These are phyloP conservation scores for Pristionchus entomophagus DNA, from an alignment of 2,888 invertebrate genomes.

Conservation along the genomic window DNA sequence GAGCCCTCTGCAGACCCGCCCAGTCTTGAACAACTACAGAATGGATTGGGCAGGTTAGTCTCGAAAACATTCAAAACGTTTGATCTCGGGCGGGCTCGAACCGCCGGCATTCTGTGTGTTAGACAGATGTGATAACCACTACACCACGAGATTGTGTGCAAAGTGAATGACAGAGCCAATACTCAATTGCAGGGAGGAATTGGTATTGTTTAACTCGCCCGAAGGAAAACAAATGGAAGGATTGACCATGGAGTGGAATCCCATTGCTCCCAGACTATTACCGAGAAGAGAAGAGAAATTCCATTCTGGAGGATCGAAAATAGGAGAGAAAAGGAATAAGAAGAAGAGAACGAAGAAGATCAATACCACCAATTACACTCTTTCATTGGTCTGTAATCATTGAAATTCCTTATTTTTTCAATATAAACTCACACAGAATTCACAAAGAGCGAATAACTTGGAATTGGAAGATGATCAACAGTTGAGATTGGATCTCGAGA, in stretches of 20 bases:
- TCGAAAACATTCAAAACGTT: neutral
- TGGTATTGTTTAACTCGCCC: slow-evolving; percentile 25
- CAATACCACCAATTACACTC: neutral
- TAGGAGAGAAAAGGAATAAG: neutral
- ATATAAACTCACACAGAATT: neutral
- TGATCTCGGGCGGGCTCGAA: slow-evolving; percentile 74
- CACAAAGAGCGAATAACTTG: neutral
- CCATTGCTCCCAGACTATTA: neutral
- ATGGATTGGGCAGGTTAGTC: neutral
- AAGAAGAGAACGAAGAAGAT: slow-evolving; percentile 18
- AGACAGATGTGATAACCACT: slow-evolving; percentile 75
- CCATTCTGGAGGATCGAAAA: slow-evolving; percentile 12
- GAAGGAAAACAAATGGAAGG: neutral
- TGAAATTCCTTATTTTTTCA: neutral
- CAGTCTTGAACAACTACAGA: neutral
- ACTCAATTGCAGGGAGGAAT: slow-evolving; percentile 34
- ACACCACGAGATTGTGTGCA: slow-evolving; percentile 65
- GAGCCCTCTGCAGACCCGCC: neutral
- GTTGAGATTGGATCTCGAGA: slow-evolving; percentile 7
- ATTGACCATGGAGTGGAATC: neutral
- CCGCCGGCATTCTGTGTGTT: slow-evolving; percentile 74
- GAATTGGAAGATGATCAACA: neutral
- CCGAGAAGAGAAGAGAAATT: neutral
- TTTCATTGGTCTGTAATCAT: neutral
- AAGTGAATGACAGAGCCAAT: neutral